Base-by-base conservation (phyloP, 2,888 invertebrate species). In the Melangyna quadrimaculata region DNA sequence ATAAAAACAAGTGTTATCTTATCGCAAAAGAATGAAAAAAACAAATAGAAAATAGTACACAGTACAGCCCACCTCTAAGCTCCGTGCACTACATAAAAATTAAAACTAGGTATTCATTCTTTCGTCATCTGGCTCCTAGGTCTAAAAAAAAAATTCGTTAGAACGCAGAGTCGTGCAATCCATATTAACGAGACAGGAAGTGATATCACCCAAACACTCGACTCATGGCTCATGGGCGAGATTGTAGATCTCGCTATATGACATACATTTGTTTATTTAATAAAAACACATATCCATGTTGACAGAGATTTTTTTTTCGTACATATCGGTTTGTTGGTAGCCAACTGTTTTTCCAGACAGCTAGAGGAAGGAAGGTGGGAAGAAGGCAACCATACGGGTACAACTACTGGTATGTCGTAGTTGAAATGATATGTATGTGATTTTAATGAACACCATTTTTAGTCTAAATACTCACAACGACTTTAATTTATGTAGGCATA, bases 171-270 rank as follows among this genome's bases (percentile, higher is more conserved):
- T 71, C 70, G 65, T 71, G 63, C 70, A 79, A 59, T 51, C 63
- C 70, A 79, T 65, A 74, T 57, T 71, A 65, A 83, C 57, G 70
- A 79, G 65, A 22, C 83, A 83, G 83, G 83, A 83, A 83, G 83
- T 79, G 74, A 78, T 74, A 74, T 78, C 73, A 83, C 59, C 45
- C 69, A 45, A 59, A 37, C 59, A 63, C 59, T 59, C 35, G 37
- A 63, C 59, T 59, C 35, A 59, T 59, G 22, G 3, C 24, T 69
- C 29, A 37, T 48, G 59, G 74, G 40, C 65, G 77, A 71, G 37
- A 67, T 72, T 82, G 51, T 48, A 51, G 40, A 59, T 55, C 55
- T 17, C 29, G 8, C n/a, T 57, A 45, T 19, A 19, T 65, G 37
- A 61, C 48, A 74, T 79, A 53, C 63, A 63, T 74, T 35, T 72